Evolutionary conservation across 1,140 invertebrate species (phyloP).

Genomic region (Platorchestia sp.): DNA sequence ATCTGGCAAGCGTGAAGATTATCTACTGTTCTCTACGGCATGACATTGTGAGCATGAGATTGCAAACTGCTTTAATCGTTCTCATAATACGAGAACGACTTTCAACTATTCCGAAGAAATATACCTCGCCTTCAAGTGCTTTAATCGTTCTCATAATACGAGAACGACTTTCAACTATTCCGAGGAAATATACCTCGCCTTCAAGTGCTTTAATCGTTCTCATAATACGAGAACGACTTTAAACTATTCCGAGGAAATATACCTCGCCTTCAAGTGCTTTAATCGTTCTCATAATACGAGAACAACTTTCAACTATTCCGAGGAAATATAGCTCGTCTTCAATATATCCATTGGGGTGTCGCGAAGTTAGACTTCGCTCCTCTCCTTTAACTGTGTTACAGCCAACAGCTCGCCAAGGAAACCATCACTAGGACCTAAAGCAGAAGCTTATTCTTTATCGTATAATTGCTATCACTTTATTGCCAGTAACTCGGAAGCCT

Average conservation of each 20-base stretch:
- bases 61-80: no score
- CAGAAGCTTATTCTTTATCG: not conserved
- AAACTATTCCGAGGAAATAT: not conserved
- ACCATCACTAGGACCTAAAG: not conserved
- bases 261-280: not conserved
- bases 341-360: not conserved
- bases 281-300: not conserved
- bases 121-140: no score
- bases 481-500: not conserved
- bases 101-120: no score
- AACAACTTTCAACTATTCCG: not conserved
- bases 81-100: no score
- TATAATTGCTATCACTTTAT: not conserved
- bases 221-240: no score
- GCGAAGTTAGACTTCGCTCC: not conserved
- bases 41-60: no score
- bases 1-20: no score
- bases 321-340: not conserved
- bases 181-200: no score
- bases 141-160: no score
- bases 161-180: no score
- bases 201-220: no score
- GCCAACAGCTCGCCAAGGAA: not conserved
- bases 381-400: not conserved
- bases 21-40: no score